These are phyloP conservation scores for Himantopus leucocephalus DNA, from an alignment of 2,113 vertebrate species.

Conservation along the genomic window DNA sequence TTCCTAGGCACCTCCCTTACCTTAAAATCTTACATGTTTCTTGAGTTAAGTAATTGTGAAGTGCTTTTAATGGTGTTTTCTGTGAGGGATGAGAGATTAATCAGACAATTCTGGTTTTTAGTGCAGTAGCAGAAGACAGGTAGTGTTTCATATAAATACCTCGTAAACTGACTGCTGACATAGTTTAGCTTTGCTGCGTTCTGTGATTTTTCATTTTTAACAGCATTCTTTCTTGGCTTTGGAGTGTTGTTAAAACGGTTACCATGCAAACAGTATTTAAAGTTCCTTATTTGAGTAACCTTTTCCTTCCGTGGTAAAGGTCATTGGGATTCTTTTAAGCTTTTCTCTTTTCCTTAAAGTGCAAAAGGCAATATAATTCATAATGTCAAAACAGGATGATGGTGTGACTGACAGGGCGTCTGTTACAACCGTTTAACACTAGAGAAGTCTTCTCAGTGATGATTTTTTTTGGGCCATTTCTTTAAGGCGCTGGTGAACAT, in stretches of 20 bases:
- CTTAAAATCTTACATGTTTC: neutral
- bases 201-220: neutral
- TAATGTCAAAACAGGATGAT: neutral
- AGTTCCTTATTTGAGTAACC: neutral
- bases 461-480: neutral
- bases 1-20: neutral
- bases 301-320: neutral
- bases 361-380: neutral
- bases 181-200: neutral
- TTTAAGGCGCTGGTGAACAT: neutral
- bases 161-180: neutral
- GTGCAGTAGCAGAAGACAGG: neutral
- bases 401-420: neutral
- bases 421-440: neutral
- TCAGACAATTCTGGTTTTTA: neutral
- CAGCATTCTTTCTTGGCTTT: neutral
- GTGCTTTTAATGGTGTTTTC: neutral
- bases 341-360: neutral
- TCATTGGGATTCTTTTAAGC: neutral
- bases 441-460: neutral
- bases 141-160: neutral
- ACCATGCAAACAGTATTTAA: neutral
- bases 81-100: neutral
- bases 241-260: neutral
- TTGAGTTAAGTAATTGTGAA: neutral